These are phyloP conservation scores for Coturnix japonica DNA, from an alignment of 2,113 vertebrate species.

Conservation along the genomic window DNA sequence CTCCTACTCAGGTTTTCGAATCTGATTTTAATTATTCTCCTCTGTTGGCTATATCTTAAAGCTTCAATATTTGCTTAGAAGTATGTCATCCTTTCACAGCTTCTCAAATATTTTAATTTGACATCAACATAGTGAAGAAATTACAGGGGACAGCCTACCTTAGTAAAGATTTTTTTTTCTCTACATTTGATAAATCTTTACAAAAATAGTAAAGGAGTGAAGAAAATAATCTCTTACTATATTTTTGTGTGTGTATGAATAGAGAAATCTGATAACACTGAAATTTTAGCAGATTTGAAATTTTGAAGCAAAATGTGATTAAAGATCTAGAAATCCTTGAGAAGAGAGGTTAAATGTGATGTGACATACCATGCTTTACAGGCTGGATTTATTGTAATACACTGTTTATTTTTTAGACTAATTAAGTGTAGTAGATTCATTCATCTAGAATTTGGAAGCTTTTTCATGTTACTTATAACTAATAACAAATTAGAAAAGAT, in stretches of 20 bases:
- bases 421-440: background rate
- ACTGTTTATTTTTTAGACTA: background rate
- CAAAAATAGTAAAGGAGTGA: background rate
- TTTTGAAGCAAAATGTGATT: background rate
- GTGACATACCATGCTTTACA: background rate
- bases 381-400: background rate
- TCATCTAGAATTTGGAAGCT: background rate
- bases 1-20: background rate
- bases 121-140: background rate
- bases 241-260: accelerated
- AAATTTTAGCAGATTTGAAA: background rate
- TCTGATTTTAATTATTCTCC: background rate
- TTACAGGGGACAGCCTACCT: background rate
- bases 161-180: background rate
- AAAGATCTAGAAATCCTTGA: background rate
- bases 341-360: background rate
- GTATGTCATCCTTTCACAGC: background rate
- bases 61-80: background rate
- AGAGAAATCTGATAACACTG: background rate
- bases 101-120: background rate
- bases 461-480: background rate
- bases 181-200: background rate
- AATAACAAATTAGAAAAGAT: background rate
- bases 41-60: background rate
- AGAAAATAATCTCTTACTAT: background rate